phyloP scores from a whole-genome alignment of 2,113 vertebrate species.

The Urocitellus parryii region DNA sequence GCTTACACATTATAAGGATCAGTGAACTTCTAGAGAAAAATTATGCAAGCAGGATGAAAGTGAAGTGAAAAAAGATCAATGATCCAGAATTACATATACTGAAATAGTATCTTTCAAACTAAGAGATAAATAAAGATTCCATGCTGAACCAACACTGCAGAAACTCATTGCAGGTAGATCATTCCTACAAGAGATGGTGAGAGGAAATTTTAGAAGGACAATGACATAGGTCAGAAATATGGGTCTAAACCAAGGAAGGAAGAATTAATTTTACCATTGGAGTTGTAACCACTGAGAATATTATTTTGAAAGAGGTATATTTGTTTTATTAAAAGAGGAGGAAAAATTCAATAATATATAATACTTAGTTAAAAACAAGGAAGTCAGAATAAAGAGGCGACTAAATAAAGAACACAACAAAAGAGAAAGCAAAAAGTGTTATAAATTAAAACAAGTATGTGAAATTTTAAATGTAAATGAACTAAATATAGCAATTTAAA shows the following conservation, averaged over 20 bases:
- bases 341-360: not conserved
- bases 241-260: not conserved
- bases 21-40: not conserved
- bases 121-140: not conserved
- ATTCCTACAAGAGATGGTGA: not conserved
- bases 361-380: not conserved
- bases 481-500: not conserved
- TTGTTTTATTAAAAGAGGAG: not conserved
- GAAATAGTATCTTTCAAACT: not conserved
- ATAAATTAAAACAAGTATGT: not conserved
- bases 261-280: not conserved
- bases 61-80: not conserved
- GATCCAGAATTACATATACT: not conserved
- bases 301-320: not conserved
- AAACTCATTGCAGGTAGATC: not conserved
- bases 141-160: not conserved
- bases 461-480: constrained; percentile 25
- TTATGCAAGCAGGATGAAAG: not conserved
- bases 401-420: not conserved
- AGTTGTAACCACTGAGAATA: not conserved
- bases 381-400: not conserved
- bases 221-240: not conserved
- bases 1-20: not conserved
- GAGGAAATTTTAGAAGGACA: not conserved
- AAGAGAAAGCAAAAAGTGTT: not conserved